Evolutionary conservation across 2,888 invertebrate species (phyloP).

Genomic region (Lagria hirta): DNA sequence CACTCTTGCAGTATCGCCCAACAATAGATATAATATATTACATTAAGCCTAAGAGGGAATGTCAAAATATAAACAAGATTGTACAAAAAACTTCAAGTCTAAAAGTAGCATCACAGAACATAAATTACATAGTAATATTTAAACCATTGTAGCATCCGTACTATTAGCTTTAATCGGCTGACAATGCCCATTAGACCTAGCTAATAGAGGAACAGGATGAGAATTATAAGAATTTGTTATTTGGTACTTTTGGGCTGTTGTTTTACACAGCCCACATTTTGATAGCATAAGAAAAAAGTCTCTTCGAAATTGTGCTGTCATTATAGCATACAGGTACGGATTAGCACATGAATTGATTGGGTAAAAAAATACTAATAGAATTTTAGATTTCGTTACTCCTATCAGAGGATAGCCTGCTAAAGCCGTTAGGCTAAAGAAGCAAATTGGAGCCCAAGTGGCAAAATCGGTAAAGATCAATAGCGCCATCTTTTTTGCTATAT

Average conservation of each 20-base stretch:
- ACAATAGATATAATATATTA: conserved; percentile 1
- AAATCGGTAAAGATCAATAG: conserved; percentile 84
- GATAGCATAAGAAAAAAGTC: conserved; percentile 71
- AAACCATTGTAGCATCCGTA: conserved; percentile 23
- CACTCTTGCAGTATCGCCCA: conserved; percentile 8
- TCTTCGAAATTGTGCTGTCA: conserved; percentile 82
- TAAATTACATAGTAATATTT: conserved; percentile 12
- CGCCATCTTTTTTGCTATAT: conserved; percentile 88
- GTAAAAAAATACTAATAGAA: conserved; percentile 86
- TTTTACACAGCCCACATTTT: conserved; percentile 59
- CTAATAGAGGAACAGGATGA: conserved; percentile 41
- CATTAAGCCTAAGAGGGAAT: conserved; percentile 6
- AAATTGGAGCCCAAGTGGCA: conserved; percentile 84
- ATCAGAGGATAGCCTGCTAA: conserved; percentile 81
- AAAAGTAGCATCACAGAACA: conserved; percentile 8
- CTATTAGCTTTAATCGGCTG: conserved; percentile 17
- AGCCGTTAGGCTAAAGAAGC: conserved; percentile 86
- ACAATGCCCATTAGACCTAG: conserved; percentile 33
- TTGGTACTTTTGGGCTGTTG: conserved; percentile 57
- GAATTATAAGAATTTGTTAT: conserved; percentile 48
- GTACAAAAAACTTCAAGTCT: neutral
- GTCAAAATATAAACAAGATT: conserved; percentile 2
- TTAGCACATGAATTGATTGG: conserved; percentile 91
- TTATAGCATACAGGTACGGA: conserved; percentile 87
- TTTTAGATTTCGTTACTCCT: conserved; percentile 77